phyloP scores from a whole-genome alignment of 1,140 invertebrate genomes.

The Pissodes strobi region DNA sequence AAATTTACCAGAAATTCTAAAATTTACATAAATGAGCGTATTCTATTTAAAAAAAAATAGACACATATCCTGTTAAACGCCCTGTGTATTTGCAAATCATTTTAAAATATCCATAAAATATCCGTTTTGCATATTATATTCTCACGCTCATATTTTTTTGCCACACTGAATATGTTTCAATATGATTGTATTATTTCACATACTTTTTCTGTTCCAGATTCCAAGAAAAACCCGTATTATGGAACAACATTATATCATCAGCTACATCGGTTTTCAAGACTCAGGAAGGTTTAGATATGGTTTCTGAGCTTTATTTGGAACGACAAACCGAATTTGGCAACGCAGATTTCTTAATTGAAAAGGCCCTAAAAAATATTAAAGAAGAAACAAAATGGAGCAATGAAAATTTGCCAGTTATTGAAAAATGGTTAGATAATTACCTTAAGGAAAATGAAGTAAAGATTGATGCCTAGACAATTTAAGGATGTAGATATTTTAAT shows the following conservation, averaged over 20 bases:
- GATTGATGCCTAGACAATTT: too few species aligned
- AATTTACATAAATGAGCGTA: too few species aligned
- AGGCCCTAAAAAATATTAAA: constrained; percentile 68
- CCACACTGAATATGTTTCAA: too few species aligned
- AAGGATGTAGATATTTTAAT: too few species aligned
- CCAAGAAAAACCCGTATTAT: constrained; percentile 67
- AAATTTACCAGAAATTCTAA: too few species aligned
- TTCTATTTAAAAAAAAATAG: too few species aligned
- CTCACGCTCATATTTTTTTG: too few species aligned
- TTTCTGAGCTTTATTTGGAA: constrained; percentile 64
- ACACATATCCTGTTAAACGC: too few species aligned
- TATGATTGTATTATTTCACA: too few species aligned
- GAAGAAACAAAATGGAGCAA: constrained; percentile 72
- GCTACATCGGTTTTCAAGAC: constrained; percentile 73
- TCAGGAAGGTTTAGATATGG: constrained; percentile 69
- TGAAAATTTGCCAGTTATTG: constrained; percentile 70
- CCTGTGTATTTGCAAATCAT: too few species aligned
- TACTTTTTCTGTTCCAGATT: constrained; percentile 64
- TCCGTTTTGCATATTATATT: too few species aligned
- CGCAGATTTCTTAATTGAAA: constrained; percentile 68
- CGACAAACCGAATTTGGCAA: constrained; percentile 67
- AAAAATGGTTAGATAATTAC: constrained; percentile 67
- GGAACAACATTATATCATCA: constrained; percentile 72
- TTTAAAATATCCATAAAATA: too few species aligned
- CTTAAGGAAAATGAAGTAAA: constrained; percentile 45